Conservation (phyloP, 1,140 invertebrate genomes). For the Tenebrio molitor region DNA sequence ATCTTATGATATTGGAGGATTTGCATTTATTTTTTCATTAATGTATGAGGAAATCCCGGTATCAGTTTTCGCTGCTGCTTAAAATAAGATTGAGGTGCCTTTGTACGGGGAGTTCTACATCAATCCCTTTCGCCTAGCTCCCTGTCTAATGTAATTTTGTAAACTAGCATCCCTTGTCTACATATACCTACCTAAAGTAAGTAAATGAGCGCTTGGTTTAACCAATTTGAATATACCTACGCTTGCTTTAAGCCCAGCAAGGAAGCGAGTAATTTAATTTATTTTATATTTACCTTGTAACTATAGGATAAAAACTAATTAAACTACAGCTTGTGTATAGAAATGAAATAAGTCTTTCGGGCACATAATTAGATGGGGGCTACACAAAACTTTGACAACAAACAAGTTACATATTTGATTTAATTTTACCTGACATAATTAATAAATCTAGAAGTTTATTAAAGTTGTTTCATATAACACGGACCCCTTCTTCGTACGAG, state of each 20-base stretch:
- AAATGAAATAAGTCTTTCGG: not conserved
- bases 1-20: too few relatives aligned
- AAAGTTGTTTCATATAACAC: too few relatives aligned
- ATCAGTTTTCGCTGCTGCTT: not conserved
- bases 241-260: constrained; percentile 1
- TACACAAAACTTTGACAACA: too few relatives aligned
- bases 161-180: constrained; percentile 43
- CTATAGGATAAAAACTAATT: constrained; percentile 19
- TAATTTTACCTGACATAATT: too few relatives aligned
- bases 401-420: too few relatives aligned
- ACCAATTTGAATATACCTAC: constrained; percentile 39
- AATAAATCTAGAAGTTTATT: too few relatives aligned
- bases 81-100: not conserved
- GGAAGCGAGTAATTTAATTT: constrained; percentile 22
- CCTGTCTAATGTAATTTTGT: constrained; percentile 38
- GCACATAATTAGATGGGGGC: not conserved
- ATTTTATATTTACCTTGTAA: constrained; percentile 25
- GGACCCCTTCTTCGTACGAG: too few relatives aligned
- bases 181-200: constrained; percentile 24
- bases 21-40: too few relatives aligned
- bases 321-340: not conserved
- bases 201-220: constrained; percentile 42
- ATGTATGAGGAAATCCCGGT: too few relatives aligned
- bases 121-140: constrained; percentile 29
- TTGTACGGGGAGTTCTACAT: constrained; percentile 11